Conservation (phyloP, 2,797 vertebrate genomes). For the Chrysocyon brachyurus region DNA sequence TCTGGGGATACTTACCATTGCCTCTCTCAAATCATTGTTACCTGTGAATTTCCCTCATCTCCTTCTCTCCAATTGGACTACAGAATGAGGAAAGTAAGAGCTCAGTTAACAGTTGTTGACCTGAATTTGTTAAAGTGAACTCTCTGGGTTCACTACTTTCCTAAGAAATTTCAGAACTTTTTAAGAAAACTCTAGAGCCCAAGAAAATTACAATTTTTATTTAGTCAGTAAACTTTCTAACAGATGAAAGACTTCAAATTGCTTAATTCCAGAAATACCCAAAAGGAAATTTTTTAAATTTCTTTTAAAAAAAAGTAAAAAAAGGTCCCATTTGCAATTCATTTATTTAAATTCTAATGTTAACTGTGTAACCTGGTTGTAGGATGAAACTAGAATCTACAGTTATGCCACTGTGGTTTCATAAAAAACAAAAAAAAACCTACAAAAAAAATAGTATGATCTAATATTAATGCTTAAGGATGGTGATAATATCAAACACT, state of each 20-base stretch:
- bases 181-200: not conserved
- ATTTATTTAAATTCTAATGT: slow-evolving; percentile 25
- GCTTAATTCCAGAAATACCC: slow-evolving; percentile 13
- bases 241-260: not conserved
- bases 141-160: not conserved
- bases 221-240: slow-evolving; percentile 1
- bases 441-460: not conserved
- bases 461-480: not conserved
- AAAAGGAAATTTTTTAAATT: not conserved
- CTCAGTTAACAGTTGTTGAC: not conserved
- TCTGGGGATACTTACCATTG: rapidly evolving
- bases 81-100: not conserved
- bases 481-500: not conserved
- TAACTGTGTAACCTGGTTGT: not conserved
- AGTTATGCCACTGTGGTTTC: not conserved
- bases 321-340: not conserved
- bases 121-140: not conserved
- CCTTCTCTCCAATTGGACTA: not conserved
- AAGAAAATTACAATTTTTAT: slow-evolving; percentile 12
- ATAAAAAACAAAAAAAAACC: not conserved
- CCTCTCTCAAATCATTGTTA: not conserved
- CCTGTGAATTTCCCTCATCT: not conserved
- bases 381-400: not conserved
- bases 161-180: slow-evolving; percentile 28
- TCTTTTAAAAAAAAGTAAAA: not conserved